Base-by-base conservation (phyloP, 2,888 invertebrate species). In the Ectemnius continuus region DNA sequence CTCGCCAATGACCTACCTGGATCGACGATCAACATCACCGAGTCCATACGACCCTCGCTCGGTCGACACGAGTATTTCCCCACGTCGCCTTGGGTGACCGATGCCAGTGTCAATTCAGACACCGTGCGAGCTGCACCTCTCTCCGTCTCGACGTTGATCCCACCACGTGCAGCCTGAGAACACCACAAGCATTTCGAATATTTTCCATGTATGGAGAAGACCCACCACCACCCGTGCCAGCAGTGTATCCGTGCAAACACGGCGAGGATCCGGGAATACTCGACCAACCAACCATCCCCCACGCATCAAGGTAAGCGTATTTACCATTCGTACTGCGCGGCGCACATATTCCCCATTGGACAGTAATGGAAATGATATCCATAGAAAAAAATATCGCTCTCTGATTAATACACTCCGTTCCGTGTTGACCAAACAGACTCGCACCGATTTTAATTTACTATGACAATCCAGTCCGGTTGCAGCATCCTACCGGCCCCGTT, bases 51-150 rank as follows among this genome's bases (percentile, higher is more conserved):
- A 36, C 93, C 92, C 28, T 93, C 93, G 83, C 93, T 92, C 62
- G 95, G 93, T 67, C 93, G 92, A 87, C 95, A 95, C 72, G 95
- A 94, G 91, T 95, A 95, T 90, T 92, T 90, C 20, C 93, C 93
- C 67, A 92, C 91, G 87, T 93, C 94, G 84, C 90, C 86, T 76
- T 91, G 83, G 78, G 92, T 92, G 86, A 94, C 93, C 86, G 92
- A 89, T 84, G 93, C 91, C 88, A 95, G 92, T 86, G 93, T 93
- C 80, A 94, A 91, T 85, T 93, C 92, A 88, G 94, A 94, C 78
- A 92, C 91, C 66, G 93, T 92, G 81, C 92, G 92, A 65, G 92
- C 92, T 82, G 93, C 92, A 85, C 93, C 93, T 78, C 93, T 93
- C 90, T 93, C 93, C 76, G 94, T 93, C 87, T 94, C 94, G 83